These are phyloP conservation scores for Norana najaformis DNA, from an alignment of 2,888 invertebrate species.

Conservation along the genomic window DNA sequence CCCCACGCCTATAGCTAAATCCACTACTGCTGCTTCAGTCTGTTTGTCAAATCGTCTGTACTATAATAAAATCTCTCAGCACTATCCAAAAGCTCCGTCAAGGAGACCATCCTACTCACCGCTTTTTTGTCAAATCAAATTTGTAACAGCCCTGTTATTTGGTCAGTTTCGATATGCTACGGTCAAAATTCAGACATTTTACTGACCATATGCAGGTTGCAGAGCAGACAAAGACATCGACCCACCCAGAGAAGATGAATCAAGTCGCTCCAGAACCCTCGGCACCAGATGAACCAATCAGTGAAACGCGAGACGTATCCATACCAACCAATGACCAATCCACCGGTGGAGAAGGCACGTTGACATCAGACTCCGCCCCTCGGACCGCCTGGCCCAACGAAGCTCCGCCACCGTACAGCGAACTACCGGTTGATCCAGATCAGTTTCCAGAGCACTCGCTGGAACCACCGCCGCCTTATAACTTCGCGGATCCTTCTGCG, in stretches of 20 bases:
- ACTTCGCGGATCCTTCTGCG: not conserved
- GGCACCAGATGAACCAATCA: not conserved
- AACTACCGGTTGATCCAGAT: not conserved
- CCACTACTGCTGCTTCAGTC: no score
- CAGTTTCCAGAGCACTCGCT: not conserved
- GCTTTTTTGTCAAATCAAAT: no score
- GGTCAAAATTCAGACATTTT: not conserved
- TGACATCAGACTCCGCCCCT: not conserved
- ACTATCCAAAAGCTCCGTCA: no score
- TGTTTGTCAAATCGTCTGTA: no score
- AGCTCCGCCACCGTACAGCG: slow-evolving; percentile 13
- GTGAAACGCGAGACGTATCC: not conserved
- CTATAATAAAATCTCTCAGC: no score
- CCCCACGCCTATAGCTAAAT: no score
- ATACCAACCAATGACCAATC: not conserved
- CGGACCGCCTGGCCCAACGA: not conserved
- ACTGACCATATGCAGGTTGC: no score
- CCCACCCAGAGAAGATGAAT: not conserved
- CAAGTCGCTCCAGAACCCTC: not conserved
- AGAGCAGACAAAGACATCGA: not conserved
- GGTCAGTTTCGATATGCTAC: not conserved
- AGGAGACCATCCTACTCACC: no score
- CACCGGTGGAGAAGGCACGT: not conserved
- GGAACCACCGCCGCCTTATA: not conserved
- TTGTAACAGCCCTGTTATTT: not conserved